Evolutionary conservation across 2,113 vertebrate genomes (phyloP).

Genomic region (Pachycephala philippinensis): DNA sequence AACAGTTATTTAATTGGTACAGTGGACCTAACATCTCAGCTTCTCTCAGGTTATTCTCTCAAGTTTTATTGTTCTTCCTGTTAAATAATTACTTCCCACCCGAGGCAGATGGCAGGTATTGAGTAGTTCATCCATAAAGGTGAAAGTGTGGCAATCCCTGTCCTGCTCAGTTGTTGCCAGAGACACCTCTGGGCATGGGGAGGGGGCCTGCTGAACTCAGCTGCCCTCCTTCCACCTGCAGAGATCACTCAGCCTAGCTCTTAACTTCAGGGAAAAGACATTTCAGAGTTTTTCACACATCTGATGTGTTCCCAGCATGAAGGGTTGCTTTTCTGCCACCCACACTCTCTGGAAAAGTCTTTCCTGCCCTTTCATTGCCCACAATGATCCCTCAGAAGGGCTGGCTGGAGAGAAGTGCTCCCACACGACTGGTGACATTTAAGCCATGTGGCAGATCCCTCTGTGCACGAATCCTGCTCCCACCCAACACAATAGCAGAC

Average conservation of each 20-base stretch:
- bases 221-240: not conserved
- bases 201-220: not conserved
- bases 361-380: conserved; percentile 30
- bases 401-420: not conserved
- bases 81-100: not conserved
- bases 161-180: not conserved
- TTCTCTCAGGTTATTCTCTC: not conserved
- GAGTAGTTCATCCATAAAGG: not conserved
- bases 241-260: not conserved
- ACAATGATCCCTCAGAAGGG: conserved; percentile 40
- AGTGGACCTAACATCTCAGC: not conserved
- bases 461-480: not conserved
- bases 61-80: not conserved
- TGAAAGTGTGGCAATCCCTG: not conserved
- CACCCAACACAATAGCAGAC: not conserved
- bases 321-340: conserved; percentile 14
- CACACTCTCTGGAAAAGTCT: not conserved
- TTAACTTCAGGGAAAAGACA: not conserved
- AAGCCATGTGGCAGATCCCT: not conserved
- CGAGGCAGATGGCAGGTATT: not conserved
- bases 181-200: not conserved
- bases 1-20: not conserved
- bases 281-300: not conserved
- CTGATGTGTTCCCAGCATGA: not conserved
- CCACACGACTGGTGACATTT: conserved; percentile 61